phyloP scores from a whole-genome alignment of 2,888 invertebrate species.

The Stictocephala bisonia region DNA sequence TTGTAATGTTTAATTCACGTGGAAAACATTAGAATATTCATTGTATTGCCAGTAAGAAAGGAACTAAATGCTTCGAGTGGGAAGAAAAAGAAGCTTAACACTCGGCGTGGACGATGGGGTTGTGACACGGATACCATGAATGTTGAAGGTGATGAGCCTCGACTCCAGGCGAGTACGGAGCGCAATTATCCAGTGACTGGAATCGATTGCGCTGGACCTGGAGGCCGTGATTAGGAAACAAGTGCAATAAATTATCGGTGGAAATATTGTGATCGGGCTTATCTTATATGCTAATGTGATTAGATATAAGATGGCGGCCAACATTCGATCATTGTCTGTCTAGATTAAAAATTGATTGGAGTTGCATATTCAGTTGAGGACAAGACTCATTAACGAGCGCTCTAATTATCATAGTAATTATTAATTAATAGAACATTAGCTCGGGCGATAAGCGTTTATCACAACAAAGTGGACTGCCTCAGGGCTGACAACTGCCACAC shows the following conservation, averaged over 20 bases:
- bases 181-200: too few relatives aligned
- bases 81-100: too few relatives aligned
- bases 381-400: constrained; percentile 34
- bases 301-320: constrained; percentile 41
- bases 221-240: constrained; percentile 21
- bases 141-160: too few relatives aligned
- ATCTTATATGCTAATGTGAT: constrained; percentile 43
- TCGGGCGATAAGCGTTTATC: constrained; percentile 26
- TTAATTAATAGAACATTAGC: constrained; percentile 40
- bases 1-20: too few relatives aligned
- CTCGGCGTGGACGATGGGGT: too few relatives aligned
- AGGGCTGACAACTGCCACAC: not conserved
- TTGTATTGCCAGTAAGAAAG: too few relatives aligned
- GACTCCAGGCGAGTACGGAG: too few relatives aligned
- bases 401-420: constrained; percentile 41
- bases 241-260: constrained; percentile 33
- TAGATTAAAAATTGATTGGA: constrained; percentile 38
- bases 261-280: constrained; percentile 40
- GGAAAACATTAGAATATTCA: too few relatives aligned
- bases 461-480: not conserved
- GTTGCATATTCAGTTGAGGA: constrained; percentile 39
- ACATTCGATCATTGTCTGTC: constrained; percentile 35
- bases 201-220: not conserved
- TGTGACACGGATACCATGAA: too few relatives aligned
- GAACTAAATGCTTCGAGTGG: too few relatives aligned